Conservation (phyloP, 2,113 vertebrate genomes). For the Aepyceros melampus region DNA sequence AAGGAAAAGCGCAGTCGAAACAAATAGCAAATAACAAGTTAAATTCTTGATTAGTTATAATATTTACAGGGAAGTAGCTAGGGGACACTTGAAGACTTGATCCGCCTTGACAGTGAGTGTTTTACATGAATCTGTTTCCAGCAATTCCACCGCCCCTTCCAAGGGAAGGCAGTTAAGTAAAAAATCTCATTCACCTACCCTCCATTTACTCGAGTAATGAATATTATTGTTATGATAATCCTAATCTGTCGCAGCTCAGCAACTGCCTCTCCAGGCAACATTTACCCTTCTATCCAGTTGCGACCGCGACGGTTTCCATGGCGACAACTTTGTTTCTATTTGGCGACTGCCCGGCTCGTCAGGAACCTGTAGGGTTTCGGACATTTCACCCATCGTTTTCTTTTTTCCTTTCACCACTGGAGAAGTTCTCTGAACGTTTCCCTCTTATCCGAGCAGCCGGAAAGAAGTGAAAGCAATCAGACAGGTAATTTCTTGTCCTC, state of each 20-base stretch:
- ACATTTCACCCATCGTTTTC: background rate
- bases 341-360: accelerated
- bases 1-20: background rate
- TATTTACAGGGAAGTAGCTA: background rate
- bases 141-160: background rate
- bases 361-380: background rate
- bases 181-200: background rate
- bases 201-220: background rate
- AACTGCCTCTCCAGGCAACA: background rate
- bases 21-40: background rate
- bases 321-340: background rate
- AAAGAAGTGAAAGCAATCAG: background rate
- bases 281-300: background rate
- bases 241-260: background rate
- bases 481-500: conserved; percentile 16
- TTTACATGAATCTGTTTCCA: background rate
- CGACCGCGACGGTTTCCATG: conserved; percentile 23
- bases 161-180: background rate
- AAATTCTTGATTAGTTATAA: background rate
- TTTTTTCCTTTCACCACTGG: background rate
- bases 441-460: background rate
- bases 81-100: background rate
- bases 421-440: background rate
- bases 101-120: background rate
- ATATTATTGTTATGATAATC: background rate